Evolutionary conservation across 2,113 vertebrate species (phyloP).

Genomic region (Symphodus melops): DNA sequence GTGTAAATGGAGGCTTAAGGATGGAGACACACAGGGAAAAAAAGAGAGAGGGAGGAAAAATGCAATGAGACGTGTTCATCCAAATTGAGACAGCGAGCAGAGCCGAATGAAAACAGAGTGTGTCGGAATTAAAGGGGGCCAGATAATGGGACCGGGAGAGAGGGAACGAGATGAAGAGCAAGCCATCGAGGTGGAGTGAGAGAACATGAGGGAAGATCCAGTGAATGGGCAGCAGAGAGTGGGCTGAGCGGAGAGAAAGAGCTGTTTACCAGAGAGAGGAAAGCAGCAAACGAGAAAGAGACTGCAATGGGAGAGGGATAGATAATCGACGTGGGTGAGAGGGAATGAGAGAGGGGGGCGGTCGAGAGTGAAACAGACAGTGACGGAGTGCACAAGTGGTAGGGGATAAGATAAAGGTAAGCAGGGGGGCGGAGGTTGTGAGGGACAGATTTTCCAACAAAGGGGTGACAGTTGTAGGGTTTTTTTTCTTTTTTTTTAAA

Average conservation of each 20-base stretch:
- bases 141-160: slow-evolving; percentile 63
- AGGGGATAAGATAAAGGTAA: slow-evolving; percentile 64
- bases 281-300: slow-evolving; percentile 54
- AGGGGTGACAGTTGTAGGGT: slow-evolving; percentile 40
- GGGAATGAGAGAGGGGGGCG: slow-evolving; percentile 59
- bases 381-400: slow-evolving; percentile 65
- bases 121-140: slow-evolving; percentile 66
- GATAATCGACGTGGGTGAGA: slow-evolving; percentile 71
- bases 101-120: slow-evolving; percentile 58
- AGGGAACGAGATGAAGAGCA: slow-evolving; percentile 53
- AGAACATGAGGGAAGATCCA: slow-evolving; percentile 48
- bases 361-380: slow-evolving; percentile 70
- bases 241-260: slow-evolving; percentile 62
- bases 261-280: slow-evolving; percentile 66
- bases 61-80: slow-evolving; percentile 69
- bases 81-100: slow-evolving; percentile 59
- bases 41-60: slow-evolving; percentile 31
- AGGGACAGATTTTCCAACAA: slow-evolving; percentile 56
- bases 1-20: slow-evolving; percentile 68
- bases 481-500: background rate
- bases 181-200: slow-evolving; percentile 56
- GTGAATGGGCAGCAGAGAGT: slow-evolving; percentile 54
- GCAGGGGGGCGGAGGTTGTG: slow-evolving; percentile 50
- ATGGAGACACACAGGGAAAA: slow-evolving; percentile 38
- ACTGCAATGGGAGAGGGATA: slow-evolving; percentile 60